Evolutionary conservation across 2,797 vertebrate species (phyloP), one percentile per base, ranked within the genome.

Genomic region (Rhynchotus rufescens): DNA sequence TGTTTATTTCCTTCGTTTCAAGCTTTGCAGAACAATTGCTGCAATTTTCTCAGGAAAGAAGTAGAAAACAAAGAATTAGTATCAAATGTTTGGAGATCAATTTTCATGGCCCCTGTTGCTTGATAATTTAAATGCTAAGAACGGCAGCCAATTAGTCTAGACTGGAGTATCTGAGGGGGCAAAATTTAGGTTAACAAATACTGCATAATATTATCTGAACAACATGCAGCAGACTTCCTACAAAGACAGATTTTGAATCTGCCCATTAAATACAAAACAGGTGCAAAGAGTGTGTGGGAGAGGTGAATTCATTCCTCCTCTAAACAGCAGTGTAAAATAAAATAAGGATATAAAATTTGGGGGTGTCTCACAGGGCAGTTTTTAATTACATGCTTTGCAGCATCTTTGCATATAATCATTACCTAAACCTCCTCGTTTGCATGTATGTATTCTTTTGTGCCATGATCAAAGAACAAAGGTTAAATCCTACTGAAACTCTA

Each of bases 401-500:
- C 76, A 93, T 90, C 84, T 92, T 94, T 94, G 91, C 93, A 86
- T 95, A 94, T 92, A 94, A 94, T 94, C 85, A 90, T 92, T 88
- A 94, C 83, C 79, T 93, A 92, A 95, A 92, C 56, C 89, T 85
- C 69, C 85, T 97, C 81, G 47, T 96, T 96, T 93, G 89, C 92
- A 95, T 89, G 84, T 84, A 78, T 80, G 56, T 84, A 64, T 91
- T 84, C 86, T 83, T 93, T 93, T 93, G 90, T 91, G 83, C 60
- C 89, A 84, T 22, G 85, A 93, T 87, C 85, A 92, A 86, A 94
- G 89, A 97, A 93, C 90, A 97, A 94, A 96, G 96, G 96, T 96
- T 96, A 96, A 94, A 93, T 84, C 90, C 71, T 91, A 61, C 80
- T 90, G 76, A 92, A 92, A 96, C 74, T 92, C 90, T 89, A 82